These are phyloP conservation scores for Dryomyza anilis DNA, from an alignment of 2,888 invertebrate species.

Conservation along the genomic window DNA sequence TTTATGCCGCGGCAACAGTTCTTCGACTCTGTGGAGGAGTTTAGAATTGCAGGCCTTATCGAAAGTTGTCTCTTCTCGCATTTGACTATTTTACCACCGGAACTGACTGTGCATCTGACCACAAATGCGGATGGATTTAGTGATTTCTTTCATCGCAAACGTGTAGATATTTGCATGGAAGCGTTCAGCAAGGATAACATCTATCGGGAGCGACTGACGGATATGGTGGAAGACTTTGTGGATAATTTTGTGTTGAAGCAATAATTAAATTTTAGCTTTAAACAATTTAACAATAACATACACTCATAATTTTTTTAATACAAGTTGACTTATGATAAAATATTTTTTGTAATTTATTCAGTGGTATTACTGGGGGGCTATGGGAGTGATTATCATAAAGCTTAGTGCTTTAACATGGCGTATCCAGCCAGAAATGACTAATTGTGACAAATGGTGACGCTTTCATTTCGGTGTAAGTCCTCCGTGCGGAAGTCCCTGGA, in stretches of 20 bases:
- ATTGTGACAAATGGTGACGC: too few relatives aligned
- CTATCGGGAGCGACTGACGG: conserved; percentile 64
- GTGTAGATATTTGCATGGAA: conserved; percentile 64
- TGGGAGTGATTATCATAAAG: too few relatives aligned
- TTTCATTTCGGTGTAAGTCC: too few relatives aligned
- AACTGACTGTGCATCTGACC: conserved; percentile 62
- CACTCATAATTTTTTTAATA: too few relatives aligned
- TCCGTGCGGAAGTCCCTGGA: too few relatives aligned
- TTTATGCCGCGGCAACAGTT: conserved; percentile 62
- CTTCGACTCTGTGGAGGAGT: conserved; percentile 57
- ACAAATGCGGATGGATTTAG: conserved; percentile 63
- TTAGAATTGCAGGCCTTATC: conserved; percentile 65
- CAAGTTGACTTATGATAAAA: too few relatives aligned
- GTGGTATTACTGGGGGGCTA: too few relatives aligned
- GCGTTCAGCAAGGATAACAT: conserved; percentile 64
- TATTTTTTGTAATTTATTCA: too few relatives aligned
- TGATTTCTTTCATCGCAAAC: conserved; percentile 64
- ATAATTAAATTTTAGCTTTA: too few relatives aligned
- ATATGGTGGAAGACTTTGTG: conserved; percentile 66
- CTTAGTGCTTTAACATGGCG: too few relatives aligned
- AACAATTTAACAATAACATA: too few relatives aligned
- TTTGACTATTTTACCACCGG: conserved; percentile 64
- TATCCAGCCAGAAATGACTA: too few relatives aligned
- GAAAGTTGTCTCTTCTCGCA: conserved; percentile 65
- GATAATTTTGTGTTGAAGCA: conserved; percentile 56